phyloP scores from a whole-genome alignment of 2,113 vertebrate genomes.

The Cryptomyrus ogoouensis region DNA sequence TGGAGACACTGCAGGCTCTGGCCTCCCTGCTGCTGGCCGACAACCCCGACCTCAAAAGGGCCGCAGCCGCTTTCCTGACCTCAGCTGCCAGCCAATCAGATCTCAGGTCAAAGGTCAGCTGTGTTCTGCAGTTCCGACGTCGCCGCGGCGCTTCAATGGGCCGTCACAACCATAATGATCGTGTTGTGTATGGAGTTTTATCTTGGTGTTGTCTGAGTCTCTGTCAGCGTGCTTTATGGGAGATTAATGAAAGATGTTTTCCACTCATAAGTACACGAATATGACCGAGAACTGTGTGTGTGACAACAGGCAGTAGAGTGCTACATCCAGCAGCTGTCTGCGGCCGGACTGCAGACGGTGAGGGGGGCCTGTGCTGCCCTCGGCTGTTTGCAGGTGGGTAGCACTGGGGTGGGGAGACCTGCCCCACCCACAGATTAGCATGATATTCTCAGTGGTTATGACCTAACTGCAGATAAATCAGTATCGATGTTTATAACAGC shows the following conservation, averaged over 20 bases:
- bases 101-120: slow-evolving; percentile 83
- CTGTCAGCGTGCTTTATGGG: not conserved
- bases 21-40: slow-evolving; percentile 75
- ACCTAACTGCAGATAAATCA: not conserved
- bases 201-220: not conserved
- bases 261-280: not conserved
- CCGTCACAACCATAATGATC: not conserved
- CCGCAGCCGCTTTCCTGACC: slow-evolving; percentile 65
- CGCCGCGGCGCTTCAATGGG: not conserved
- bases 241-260: not conserved
- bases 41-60: slow-evolving; percentile 65
- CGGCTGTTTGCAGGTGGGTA: slow-evolving; percentile 75
- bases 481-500: not conserved
- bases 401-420: slow-evolving; percentile 27
- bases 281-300: slow-evolving; percentile 8
- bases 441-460: not conserved
- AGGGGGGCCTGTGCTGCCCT: slow-evolving; percentile 82
- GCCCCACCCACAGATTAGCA: not conserved
- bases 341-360: slow-evolving; percentile 72
- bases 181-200: no score
- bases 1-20: slow-evolving; percentile 68
- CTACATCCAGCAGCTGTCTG: slow-evolving; percentile 81
- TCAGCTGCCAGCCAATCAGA: slow-evolving; percentile 63
- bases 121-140: not conserved
- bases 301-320: slow-evolving; percentile 75